Conservation (phyloP, 2,888 invertebrate genomes). For the Calameuta filiformis region DNA sequence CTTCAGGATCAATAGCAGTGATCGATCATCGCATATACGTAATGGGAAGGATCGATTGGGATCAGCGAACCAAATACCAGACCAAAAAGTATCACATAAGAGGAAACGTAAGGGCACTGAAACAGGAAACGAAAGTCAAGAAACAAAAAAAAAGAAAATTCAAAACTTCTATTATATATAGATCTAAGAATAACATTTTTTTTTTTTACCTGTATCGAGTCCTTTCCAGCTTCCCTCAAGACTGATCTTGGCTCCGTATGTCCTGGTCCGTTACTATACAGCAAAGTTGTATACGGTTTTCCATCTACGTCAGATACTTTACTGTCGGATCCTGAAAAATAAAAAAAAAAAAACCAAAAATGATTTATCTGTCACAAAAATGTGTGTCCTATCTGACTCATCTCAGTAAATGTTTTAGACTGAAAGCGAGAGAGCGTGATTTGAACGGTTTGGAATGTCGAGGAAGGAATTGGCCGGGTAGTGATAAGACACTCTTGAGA, state of each 20-base stretch:
- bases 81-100: not conserved
- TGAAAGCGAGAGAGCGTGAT: not conserved
- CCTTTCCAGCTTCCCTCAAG: conserved; percentile 64
- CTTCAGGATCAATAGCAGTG: conserved; percentile 31
- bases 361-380: not conserved
- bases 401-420: not conserved
- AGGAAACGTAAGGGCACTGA: not conserved
- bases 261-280: conserved; percentile 84
- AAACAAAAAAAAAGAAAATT: conserved; percentile 13
- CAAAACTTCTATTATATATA: not conserved
- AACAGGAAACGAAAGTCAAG: conserved; percentile 9
- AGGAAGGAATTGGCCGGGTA: not conserved
- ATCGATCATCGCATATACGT: conserved; percentile 20
- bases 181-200: conserved; percentile 5
- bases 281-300: conserved; percentile 78
- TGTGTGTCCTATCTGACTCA: not conserved
- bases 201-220: conserved; percentile 54
- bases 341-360: not conserved
- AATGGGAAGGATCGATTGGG: not conserved
- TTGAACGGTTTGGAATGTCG: not conserved
- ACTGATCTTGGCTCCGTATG: conserved; percentile 75
- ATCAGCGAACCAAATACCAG: not conserved
- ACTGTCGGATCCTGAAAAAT: conserved; percentile 75
- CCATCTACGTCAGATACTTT: conserved; percentile 81
- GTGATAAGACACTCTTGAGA: conserved; percentile 5